Evolutionary conservation across 2,113 vertebrate genomes (phyloP), one percentile per base, ranked within the genome.

Genomic region (Lota lota): DNA sequence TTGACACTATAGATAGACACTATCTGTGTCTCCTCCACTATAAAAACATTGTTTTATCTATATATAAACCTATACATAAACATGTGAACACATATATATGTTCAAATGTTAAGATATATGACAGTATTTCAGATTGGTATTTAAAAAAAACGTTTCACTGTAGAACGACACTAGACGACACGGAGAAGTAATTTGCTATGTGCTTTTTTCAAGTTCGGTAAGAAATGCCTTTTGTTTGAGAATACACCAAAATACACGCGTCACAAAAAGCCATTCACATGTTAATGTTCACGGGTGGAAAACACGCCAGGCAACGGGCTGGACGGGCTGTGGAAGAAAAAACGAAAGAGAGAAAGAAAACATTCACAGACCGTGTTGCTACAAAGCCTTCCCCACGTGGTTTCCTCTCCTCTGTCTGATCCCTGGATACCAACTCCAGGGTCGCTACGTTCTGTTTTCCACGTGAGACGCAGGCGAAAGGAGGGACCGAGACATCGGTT

Each of bases 181-280:
- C 33, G 75, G 77, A 80, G 70, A 77, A 82, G 82, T 83, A 79
- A 75, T 86, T 76, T 82, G 67, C 76, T 54, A 17, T 54, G 69
- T 74, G 67, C 73, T 66, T 73, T 22, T 73, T 77, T 63, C n/a
- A 68, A 63, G 60, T 64, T 80, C 54, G 65, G 69, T 80, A 70
- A 81, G 72, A 85, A 87, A 87, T 70, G 47, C 72, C 72, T 81
- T 79, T 85, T 79, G 67, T 83, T 73, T 80, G 84, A 85, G 77
- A 90, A 83, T 81, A 88, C 90, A 92, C 83, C 77, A 81, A 89
- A 87, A 84, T 79, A 86, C 81, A 86, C 81, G 85, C 51, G 63
- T 86, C 81, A 88, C 84, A 84, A 85, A 76, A 90, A 89, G 88
- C 86, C 85, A 83, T 79, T 86, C 72, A 86, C 33, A 21, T 82